Evolutionary conservation across 2,888 invertebrate genomes (phyloP).

Genomic region (Tetropium fuscum): DNA sequence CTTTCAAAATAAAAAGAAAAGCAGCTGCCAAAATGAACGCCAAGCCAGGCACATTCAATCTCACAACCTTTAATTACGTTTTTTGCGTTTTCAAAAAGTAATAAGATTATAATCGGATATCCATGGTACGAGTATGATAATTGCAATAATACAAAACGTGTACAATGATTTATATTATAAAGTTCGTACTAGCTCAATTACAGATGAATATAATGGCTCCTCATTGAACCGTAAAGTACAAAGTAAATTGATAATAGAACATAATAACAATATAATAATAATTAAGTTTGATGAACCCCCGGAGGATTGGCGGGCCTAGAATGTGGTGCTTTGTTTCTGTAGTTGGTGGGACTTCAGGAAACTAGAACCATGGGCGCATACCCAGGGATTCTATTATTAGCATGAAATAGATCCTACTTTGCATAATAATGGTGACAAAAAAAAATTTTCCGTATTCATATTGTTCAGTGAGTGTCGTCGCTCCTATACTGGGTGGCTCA

Average conservation of each 20-base stretch:
- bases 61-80: slow-evolving; percentile 19
- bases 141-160: slow-evolving; percentile 26
- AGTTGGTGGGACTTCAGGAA: not conserved
- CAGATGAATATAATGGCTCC: slow-evolving; percentile 31
- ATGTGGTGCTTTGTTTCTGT: slow-evolving; percentile 8
- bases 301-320: slow-evolving; percentile 3
- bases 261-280: slow-evolving; percentile 37
- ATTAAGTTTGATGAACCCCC: slow-evolving; percentile 47
- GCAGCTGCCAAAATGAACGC: not conserved
- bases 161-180: slow-evolving; percentile 27
- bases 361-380: not conserved
- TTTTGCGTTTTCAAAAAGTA: slow-evolving; percentile 17
- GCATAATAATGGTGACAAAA: not conserved
- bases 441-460: not conserved
- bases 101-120: slow-evolving; percentile 16
- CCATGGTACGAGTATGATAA: slow-evolving; percentile 15
- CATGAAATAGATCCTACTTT: not conserved
- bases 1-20: slow-evolving; percentile 3
- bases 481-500: no score
- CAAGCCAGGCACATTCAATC: slow-evolving; percentile 4
- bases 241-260: slow-evolving; percentile 40
- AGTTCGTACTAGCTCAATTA: slow-evolving; percentile 23
- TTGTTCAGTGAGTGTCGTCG: no score
- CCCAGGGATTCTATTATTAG: not conserved
- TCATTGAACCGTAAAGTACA: slow-evolving; percentile 44